These are phyloP conservation scores for Apomyelois bistriatella DNA, from an alignment of 2,888 invertebrate genomes.

Conservation along the genomic window DNA sequence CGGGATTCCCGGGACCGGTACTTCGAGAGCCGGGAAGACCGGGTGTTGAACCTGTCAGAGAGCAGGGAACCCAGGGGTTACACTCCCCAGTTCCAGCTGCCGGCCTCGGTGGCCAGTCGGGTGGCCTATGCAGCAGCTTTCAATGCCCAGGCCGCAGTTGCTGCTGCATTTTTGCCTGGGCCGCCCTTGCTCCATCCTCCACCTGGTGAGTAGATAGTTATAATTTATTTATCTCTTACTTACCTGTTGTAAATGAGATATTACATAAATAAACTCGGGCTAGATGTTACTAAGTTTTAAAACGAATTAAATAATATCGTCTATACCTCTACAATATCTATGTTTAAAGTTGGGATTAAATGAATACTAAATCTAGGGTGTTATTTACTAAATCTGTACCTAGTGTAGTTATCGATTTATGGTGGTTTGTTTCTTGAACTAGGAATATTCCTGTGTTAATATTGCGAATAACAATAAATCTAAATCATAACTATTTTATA, in stretches of 20 bases:
- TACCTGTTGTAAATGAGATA: background rate
- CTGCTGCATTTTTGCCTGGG: constrained; percentile 90
- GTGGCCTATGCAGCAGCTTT: constrained; percentile 96
- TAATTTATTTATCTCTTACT: background rate
- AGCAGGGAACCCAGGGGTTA: constrained; percentile 72
- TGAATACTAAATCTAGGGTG: no score
- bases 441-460: no score
- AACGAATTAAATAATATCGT: no score
- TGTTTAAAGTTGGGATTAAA: no score
- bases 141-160: constrained; percentile 95
- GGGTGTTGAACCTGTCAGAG: constrained; percentile 69
- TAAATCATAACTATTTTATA: no score
- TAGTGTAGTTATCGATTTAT: no score
- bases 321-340: no score
- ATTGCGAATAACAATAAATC: no score
- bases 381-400: no score
- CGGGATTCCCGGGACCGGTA: constrained; percentile 57
- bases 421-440: no score
- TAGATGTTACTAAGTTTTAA: no score
- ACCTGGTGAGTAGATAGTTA: constrained; percentile 58
- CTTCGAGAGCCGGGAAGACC: constrained; percentile 71
- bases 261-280: no score
- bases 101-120: constrained; percentile 86
- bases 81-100: constrained; percentile 82
- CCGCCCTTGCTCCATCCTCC: constrained; percentile 75